Conservation (phyloP, 2,797 vertebrate species). For the Xerus rutilus region DNA sequence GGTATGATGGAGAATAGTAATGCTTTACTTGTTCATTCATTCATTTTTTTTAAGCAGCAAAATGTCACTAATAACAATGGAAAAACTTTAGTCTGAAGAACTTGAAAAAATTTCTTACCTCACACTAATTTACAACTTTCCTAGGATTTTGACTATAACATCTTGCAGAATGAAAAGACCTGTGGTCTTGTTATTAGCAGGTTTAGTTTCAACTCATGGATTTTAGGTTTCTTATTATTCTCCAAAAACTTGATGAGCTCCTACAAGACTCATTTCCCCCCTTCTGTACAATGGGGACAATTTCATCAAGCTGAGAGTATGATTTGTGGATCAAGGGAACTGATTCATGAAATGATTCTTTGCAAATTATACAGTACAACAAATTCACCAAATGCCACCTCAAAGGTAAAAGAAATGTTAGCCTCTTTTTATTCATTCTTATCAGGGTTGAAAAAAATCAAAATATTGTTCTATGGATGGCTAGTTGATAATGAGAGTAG, state of each 20-base stretch:
- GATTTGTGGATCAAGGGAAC: neutral
- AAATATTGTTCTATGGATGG: neutral
- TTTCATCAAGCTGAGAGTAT: neutral
- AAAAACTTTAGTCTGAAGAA: neutral
- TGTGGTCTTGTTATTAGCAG: neutral
- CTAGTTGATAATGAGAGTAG: neutral
- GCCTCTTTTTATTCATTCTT: neutral
- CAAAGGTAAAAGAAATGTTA: neutral
- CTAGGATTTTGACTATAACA: neutral
- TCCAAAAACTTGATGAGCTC: neutral
- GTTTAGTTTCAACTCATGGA: neutral
- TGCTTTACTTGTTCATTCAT: slow-evolving; percentile 17
- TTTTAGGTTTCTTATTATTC: neutral
- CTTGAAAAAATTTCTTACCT: neutral
- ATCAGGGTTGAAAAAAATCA: neutral
- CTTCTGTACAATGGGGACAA: neutral
- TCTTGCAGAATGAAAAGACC: neutral
- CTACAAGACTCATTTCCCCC: neutral
- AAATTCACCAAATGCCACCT: neutral
- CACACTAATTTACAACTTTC: neutral
- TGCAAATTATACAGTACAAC: neutral
- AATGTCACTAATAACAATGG: neutral
- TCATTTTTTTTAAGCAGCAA: slow-evolving; percentile 20
- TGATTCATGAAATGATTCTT: neutral
- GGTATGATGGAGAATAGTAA: neutral